Evolutionary conservation across 1,140 invertebrate genomes (phyloP).

Genomic region (Drosophila arizonae): DNA sequence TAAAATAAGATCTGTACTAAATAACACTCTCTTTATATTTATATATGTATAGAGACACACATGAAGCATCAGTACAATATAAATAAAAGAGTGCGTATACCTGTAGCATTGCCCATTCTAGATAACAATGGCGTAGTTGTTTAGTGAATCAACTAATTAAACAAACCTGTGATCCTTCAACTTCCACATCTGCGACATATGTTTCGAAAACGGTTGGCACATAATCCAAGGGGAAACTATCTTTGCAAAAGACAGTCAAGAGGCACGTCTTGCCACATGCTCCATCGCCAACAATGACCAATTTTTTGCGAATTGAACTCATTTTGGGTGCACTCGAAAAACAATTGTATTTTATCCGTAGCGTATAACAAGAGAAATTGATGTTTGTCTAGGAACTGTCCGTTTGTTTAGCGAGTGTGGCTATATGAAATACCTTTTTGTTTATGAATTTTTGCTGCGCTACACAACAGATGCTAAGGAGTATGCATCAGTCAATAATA

Average conservation of each 20-base stretch:
- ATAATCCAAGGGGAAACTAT: constrained; percentile 99
- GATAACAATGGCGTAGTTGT: constrained; percentile 5
- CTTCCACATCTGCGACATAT: constrained; percentile 98
- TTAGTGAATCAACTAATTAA: not conserved
- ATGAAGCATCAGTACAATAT: constrained; percentile 8
- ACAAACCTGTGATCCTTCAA: constrained; percentile 95
- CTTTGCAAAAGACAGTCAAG: constrained; percentile 98
- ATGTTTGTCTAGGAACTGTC: not conserved
- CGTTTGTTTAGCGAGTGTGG: constrained; percentile 18
- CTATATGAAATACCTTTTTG: constrained; percentile 35
- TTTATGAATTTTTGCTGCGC: constrained; percentile 45
- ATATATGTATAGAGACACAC: constrained; percentile 3
- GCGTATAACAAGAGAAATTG: not conserved
- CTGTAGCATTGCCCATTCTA: constrained; percentile 13
- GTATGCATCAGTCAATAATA: not conserved
- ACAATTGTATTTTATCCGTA: not conserved
- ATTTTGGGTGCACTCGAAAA: constrained; percentile 84
- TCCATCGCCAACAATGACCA: constrained; percentile 99
- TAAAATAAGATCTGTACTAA: constrained; percentile 52
- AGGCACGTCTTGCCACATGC: constrained; percentile 99
- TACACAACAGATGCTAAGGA: constrained; percentile 15
- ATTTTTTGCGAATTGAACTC: constrained; percentile 98
- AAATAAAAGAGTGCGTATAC: constrained; percentile 18
- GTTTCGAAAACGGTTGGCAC: constrained; percentile 99
- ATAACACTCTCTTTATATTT: constrained; percentile 8